phyloP scores from a whole-genome alignment of 2,113 vertebrate genomes.

The Pygoscelis antarcticus region DNA sequence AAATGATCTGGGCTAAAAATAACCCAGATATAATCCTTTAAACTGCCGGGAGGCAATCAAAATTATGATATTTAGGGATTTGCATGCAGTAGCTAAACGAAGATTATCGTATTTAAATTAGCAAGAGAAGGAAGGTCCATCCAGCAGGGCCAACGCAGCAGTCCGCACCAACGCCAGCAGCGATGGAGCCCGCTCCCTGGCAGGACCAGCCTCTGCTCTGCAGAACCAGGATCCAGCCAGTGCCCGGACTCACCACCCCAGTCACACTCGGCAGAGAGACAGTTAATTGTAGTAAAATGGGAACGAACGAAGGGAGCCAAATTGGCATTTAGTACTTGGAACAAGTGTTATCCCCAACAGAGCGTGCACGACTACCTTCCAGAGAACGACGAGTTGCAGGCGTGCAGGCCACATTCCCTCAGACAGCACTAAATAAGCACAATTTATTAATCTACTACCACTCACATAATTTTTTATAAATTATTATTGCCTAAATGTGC shows the following conservation, averaged over 20 bases:
- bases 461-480: background rate
- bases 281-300: background rate
- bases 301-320: background rate
- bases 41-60: slow-evolving; percentile 49
- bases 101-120: slow-evolving; percentile 12
- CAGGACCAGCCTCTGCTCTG: background rate
- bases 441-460: background rate
- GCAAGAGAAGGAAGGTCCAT: background rate
- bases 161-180: accelerated
- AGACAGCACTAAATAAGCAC: background rate
- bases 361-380: background rate
- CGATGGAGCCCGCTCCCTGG: background rate
- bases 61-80: slow-evolving; percentile 53
- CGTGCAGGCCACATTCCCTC: background rate
- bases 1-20: slow-evolving; percentile 59
- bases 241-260: background rate
- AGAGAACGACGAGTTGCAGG: background rate
- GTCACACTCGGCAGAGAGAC: background rate
- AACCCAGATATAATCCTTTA: slow-evolving; percentile 55
- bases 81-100: slow-evolving; percentile 28
- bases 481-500: background rate
- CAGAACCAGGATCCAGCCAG: background rate
- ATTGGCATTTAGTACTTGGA: slow-evolving; percentile 41
- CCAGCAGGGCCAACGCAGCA: accelerated
- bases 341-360: background rate